Base-by-base conservation (phyloP, 2,797 vertebrate genomes). In the Dryobates pubescens region DNA sequence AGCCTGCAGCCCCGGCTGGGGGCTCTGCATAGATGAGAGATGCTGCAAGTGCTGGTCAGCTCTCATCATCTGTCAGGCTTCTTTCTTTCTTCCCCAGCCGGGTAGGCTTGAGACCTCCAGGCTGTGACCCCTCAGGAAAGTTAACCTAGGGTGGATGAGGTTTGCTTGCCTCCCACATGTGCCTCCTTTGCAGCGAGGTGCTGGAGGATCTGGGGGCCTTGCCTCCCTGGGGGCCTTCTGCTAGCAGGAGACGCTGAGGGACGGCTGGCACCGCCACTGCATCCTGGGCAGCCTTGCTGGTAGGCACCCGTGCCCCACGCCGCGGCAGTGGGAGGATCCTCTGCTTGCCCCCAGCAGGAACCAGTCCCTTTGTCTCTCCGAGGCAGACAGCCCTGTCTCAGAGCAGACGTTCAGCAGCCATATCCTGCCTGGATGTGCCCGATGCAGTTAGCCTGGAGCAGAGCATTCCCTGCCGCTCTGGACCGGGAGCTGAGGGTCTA, bases 61-160 rank as follows among this genome's bases (percentile, higher is more conserved):
- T 72, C 67, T 68, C 57, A 1, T 65, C 81, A 4, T 61, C 81
- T 79, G 1, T 29, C 53, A 15, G 79, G 34, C 71, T 49, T 43
- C 58, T 62, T 32, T 49, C 58, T 62, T 34, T 49, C 80, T 78
- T 70, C 9, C 63, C 5, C 29, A 38, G 58, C 17, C 76, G 27
- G 72, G 71, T 38, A 19, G 88, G 36, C 38, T 59, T 6, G 70
- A 65, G 88, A 61, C 51, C 61, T 67, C 89, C 70, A 67, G 94
- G 90, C 7, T 59, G 56, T 2, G 78, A 93, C 92, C 96, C 96
- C 92, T 34, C 10, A n/a, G 69, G 90, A 92, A 82, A 95, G 81
- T 83, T 89, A 67, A 91, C 17, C 13, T 56, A 30, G 53, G 43
- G 10, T 45, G 13, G 24, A 4, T 3, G 71, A 32, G 57, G 65